phyloP scores from a whole-genome alignment of 1,140 invertebrate genomes.

The Drosophila murphyi region DNA sequence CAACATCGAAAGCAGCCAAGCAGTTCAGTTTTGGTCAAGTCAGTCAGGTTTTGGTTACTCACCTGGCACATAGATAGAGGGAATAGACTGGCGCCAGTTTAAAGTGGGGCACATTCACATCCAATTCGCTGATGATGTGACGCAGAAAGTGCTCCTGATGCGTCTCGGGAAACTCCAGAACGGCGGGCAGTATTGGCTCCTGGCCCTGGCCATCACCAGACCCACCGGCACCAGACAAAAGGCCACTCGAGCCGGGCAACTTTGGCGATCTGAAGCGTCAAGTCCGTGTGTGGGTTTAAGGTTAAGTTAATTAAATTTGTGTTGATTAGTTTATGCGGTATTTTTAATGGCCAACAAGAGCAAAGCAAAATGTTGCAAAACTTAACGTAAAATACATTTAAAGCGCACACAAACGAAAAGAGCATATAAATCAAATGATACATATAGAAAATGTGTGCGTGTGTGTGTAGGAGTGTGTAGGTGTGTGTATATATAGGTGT shows the following conservation, averaged over 20 bases:
- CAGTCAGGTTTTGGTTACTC: constrained; percentile 30
- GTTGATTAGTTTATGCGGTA: constrained; percentile 22
- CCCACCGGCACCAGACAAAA: constrained; percentile 56
- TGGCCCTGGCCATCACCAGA: constrained; percentile 85
- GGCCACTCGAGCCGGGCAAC: constrained; percentile 61
- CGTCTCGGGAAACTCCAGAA: constrained; percentile 97
- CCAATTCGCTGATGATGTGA: constrained; percentile 93
- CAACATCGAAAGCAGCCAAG: background rate
- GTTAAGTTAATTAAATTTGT: constrained; percentile 44
- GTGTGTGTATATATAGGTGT: constrained; percentile 4
- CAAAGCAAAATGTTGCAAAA: constrained; percentile 28
- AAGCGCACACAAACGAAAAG: constrained; percentile 29
- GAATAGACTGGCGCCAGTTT: constrained; percentile 97
- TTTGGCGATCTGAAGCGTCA: constrained; percentile 64
- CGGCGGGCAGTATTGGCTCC: constrained; percentile 96
- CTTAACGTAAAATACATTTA: constrained; percentile 8
- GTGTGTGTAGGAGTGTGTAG: background rate
- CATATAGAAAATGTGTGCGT: background rate
- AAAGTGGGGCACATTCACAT: constrained; percentile 93
- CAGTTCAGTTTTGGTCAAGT: background rate
- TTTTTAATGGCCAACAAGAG: background rate
- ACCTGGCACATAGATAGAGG: constrained; percentile 94
- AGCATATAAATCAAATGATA: constrained; percentile 15
- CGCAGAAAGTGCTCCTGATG: constrained; percentile 96
- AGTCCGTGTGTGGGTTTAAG: background rate